Percentiles rank a stretch among this genome's conserved stretches.
Conservation (phyloP, 2,888 invertebrate genomes). For the Ectemnius lituratus region DNA sequence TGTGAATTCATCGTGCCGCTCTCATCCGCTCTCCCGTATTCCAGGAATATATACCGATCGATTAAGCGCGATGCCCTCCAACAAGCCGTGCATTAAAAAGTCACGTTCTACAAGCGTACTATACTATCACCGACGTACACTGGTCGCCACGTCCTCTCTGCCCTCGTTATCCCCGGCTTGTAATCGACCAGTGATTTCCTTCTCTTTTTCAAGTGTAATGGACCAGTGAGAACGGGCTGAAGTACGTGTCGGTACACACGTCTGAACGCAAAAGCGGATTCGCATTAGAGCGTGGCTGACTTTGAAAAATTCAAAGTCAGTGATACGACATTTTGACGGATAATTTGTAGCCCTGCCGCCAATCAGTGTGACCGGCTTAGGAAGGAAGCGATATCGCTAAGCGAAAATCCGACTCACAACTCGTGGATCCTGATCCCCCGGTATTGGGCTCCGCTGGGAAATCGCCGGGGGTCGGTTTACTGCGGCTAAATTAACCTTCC, state of each 20-base stretch:
- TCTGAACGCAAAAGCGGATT: constrained; percentile 33
- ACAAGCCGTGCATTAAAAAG: no score
- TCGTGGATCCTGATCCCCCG: constrained; percentile 48
- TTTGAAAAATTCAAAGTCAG: constrained; percentile 37
- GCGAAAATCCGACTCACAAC: constrained; percentile 67
- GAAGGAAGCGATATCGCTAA: constrained; percentile 57
- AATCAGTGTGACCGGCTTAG: constrained; percentile 67
- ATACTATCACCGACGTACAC: not conserved
- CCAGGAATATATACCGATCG: no score
- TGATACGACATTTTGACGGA: constrained; percentile 59
- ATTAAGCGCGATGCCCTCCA: no score
- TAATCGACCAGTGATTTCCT: not conserved
- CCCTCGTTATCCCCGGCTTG: not conserved
- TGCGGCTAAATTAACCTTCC: constrained; percentile 67
- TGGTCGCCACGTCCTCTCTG: not conserved
- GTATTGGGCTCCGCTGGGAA: constrained; percentile 56
- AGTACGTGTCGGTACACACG: constrained; percentile 35
- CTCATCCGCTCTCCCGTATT: not conserved
- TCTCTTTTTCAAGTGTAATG: constrained; percentile 18
- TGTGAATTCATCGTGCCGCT: not conserved
- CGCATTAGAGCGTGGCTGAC: constrained; percentile 12
- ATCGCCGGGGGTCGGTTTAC: constrained; percentile 54
- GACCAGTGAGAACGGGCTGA: constrained; percentile 10
- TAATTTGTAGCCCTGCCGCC: constrained; percentile 72
- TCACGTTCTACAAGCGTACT: no score